Evolutionary conservation across 2,113 vertebrate genomes (phyloP).

Genomic region (Platycercus adscitus): DNA sequence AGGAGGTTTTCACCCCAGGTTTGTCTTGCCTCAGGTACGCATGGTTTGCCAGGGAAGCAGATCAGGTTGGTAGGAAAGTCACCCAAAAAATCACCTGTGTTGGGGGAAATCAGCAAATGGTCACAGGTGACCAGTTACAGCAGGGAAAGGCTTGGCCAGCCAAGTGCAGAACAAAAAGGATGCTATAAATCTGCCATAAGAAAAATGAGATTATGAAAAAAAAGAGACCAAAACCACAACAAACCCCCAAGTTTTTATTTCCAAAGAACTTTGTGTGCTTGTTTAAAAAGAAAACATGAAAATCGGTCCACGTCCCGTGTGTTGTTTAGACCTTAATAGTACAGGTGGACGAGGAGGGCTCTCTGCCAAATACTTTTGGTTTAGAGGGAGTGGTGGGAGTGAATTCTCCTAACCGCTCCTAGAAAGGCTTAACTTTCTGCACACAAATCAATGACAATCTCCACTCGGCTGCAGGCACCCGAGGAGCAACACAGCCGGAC

Average conservation of each 20-base stretch:
- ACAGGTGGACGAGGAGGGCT: conserved; percentile 93
- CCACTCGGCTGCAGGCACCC: conserved; percentile 70
- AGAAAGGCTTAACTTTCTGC: conserved; percentile 88
- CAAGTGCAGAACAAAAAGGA: neutral
- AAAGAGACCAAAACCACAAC: neutral
- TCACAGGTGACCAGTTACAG: neutral
- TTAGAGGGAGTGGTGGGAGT: conserved; percentile 94
- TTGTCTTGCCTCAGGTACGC: neutral
- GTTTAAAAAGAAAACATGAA: conserved; percentile 22
- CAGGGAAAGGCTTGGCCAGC: neutral
- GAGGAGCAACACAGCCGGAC: conserved; percentile 15
- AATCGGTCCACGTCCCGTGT: conserved; percentile 1
- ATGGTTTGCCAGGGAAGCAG: neutral
- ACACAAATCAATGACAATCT: conserved; percentile 87
- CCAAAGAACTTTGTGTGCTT: neutral
- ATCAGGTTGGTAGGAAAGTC: neutral
- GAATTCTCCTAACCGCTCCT: conserved; percentile 87
- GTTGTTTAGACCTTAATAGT: conserved; percentile 80
- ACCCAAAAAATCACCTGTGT: neutral
- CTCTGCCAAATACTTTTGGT: conserved; percentile 94
- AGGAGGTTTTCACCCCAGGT: neutral
- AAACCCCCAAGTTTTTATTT: neutral
- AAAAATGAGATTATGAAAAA: neutral
- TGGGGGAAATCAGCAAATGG: neutral
- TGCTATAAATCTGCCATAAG: neutral